Evolutionary conservation across 2,113 vertebrate species (phyloP).

Genomic region (Ciconia stormi): DNA sequence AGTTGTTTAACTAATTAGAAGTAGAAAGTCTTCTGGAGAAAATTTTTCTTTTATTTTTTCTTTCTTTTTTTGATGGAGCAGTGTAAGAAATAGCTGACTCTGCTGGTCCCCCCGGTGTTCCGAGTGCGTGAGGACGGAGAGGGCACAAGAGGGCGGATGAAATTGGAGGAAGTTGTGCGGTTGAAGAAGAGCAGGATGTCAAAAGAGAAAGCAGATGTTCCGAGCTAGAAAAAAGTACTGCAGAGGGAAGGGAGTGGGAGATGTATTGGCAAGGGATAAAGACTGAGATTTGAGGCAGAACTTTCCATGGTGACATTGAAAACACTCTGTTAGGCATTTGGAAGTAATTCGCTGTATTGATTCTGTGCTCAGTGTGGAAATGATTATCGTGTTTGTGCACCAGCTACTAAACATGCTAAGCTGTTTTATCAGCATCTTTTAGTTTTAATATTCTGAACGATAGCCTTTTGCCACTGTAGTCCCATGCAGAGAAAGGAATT

Average conservation of each 20-base stretch:
- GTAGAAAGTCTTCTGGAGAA: not conserved
- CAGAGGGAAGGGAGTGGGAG: not conserved
- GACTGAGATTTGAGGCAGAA: not conserved
- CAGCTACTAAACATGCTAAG: constrained; percentile 24
- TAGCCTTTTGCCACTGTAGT: not conserved
- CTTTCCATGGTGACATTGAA: constrained; percentile 23
- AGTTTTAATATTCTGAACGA: not conserved
- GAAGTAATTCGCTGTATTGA: not conserved
- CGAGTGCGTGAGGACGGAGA: not conserved
- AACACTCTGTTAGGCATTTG: not conserved
- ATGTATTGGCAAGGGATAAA: not conserved
- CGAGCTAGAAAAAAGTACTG: fast-evolving
- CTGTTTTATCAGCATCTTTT: constrained; percentile 45
- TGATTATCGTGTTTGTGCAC: constrained; percentile 42
- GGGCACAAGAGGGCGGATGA: no score
- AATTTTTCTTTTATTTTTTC: not conserved
- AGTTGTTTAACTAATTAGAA: not conserved
- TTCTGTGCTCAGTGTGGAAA: not conserved
- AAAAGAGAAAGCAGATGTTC: not conserved
- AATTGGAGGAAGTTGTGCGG: not conserved
- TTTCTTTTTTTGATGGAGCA: not conserved
- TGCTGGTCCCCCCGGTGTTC: not conserved
- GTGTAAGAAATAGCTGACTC: not conserved
- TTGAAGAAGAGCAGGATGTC: not conserved
- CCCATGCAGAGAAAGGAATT: not conserved